These are phyloP conservation scores for Volucella zonaria DNA, from an alignment of 2,888 invertebrate genomes.

Conservation along the genomic window DNA sequence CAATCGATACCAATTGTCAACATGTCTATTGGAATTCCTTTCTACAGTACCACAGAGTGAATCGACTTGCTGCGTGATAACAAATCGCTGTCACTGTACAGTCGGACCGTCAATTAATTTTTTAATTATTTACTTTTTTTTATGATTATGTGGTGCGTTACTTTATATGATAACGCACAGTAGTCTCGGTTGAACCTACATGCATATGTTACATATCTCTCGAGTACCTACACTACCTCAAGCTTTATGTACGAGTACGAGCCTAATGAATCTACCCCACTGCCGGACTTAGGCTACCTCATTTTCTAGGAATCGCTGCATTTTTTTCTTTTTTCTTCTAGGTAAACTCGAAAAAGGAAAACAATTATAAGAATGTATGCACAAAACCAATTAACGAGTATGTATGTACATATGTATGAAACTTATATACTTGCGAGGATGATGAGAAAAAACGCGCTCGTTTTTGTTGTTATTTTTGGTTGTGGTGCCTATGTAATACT, in stretches of 20 bases:
- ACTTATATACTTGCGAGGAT: background rate
- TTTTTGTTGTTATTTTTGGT: constrained; percentile 20
- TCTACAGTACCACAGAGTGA: constrained; percentile 38
- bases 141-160: constrained; percentile 5
- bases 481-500: background rate
- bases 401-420: no score
- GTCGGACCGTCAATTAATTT: constrained; percentile 14
- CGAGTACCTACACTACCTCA: background rate
- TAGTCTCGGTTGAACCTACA: constrained; percentile 5
- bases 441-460: background rate
- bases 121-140: constrained; percentile 35
- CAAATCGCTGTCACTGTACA: constrained; percentile 8
- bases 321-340: constrained; percentile 4
- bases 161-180: constrained; percentile 35
- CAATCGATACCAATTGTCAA: constrained; percentile 47
- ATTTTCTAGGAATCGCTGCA: constrained; percentile 11
- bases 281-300: constrained; percentile 5
- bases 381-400: background rate
- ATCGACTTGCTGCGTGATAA: constrained; percentile 55
- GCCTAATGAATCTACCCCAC: background rate
- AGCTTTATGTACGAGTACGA: background rate
- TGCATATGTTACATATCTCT: background rate
- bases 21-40: constrained; percentile 50
- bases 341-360: constrained; percentile 1
- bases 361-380: constrained; percentile 35